Conservation (phyloP, 1,140 invertebrate genomes). For the Littorina saxatilis region DNA sequence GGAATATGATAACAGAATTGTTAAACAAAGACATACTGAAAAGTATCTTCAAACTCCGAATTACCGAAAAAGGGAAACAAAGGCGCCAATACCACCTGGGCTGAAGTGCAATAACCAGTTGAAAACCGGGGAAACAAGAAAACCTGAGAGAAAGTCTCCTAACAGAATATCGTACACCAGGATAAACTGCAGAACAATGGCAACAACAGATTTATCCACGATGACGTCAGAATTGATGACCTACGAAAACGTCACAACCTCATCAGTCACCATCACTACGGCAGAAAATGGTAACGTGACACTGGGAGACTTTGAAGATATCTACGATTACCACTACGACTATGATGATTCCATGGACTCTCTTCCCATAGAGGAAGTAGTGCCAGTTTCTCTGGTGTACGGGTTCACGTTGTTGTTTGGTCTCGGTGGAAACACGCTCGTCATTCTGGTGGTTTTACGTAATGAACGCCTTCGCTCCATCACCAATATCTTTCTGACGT, state of each 20-base stretch:
- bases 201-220: background rate
- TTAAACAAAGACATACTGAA: no score
- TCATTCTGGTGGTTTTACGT: constrained; percentile 79
- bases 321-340: constrained; percentile 70
- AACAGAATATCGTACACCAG: no score
- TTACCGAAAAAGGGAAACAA: no score
- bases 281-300: background rate
- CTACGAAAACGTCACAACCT: background rate
- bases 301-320: background rate
- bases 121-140: no score
- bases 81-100: no score
- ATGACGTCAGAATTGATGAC: background rate
- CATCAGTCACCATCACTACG: background rate
- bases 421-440: constrained; percentile 80
- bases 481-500: constrained; percentile 83
- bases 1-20: no score
- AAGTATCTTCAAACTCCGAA: no score
- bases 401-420: constrained; percentile 81
- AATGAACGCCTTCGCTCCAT: constrained; percentile 79
- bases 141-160: no score
- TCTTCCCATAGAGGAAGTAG: constrained; percentile 78
- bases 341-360: constrained; percentile 66
- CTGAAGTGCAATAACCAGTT: no score
- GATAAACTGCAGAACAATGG: no score
- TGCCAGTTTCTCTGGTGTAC: constrained; percentile 80